Conservation (phyloP, 2,888 invertebrate genomes). For the Rhamphomyia laevipes region DNA sequence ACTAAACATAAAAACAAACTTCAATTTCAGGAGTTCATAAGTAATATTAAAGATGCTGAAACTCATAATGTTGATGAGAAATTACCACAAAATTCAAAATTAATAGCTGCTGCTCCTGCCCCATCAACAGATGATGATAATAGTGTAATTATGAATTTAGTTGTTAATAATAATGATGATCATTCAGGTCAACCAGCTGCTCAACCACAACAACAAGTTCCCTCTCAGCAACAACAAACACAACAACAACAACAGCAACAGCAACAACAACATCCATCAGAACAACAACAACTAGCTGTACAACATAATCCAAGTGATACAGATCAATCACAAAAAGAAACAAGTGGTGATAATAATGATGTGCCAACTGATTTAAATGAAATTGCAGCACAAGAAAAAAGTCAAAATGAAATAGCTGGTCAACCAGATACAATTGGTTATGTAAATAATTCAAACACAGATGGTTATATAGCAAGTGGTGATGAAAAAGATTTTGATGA, state of each 20-base stretch:
- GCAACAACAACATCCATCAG: conserved; percentile 11
- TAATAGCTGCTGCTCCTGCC: neutral
- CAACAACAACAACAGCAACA: conserved; percentile 12
- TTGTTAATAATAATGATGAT: too few relatives aligned
- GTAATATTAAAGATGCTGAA: too few relatives aligned
- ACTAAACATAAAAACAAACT: too few relatives aligned
- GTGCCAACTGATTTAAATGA: conserved; percentile 18
- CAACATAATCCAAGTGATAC: neutral
- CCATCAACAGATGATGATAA: conserved; percentile 1
- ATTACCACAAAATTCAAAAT: neutral
- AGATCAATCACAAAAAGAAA: too few relatives aligned
- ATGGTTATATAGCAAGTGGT: conserved; percentile 29
- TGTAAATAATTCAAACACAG: conserved; percentile 28
- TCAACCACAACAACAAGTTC: conserved; percentile 15
- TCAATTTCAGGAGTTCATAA: too few relatives aligned
- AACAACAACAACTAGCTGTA: conserved; percentile 10
- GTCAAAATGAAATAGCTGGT: conserved; percentile 7
- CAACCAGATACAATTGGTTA: conserved; percentile 15
- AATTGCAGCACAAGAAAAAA: conserved; percentile 8
- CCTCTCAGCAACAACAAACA: conserved; percentile 25
- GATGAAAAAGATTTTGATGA: conserved; percentile 37
- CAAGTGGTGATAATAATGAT: conserved; percentile 10
- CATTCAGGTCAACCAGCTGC: neutral
- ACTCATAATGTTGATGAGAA: too few relatives aligned
- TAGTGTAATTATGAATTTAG: neutral